These are phyloP conservation scores for Hozukius guyotensis DNA, from an alignment of 2,797 vertebrate genomes.

Conservation along the genomic window DNA sequence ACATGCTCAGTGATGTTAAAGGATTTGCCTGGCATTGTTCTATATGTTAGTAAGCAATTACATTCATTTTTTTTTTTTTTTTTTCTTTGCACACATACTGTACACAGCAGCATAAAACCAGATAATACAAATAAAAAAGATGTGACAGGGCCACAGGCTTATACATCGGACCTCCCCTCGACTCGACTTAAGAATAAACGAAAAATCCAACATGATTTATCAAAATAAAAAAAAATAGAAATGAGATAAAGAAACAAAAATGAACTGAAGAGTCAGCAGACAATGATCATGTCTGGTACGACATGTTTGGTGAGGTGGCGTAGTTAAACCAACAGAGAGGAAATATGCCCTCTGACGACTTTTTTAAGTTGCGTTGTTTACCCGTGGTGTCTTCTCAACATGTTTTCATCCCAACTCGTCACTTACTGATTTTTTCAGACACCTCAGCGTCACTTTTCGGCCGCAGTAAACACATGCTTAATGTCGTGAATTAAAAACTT, in stretches of 20 bases:
- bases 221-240: not conserved
- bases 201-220: too few relatives aligned
- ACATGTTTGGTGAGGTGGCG: not conserved
- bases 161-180: not conserved
- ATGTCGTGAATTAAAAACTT: too few relatives aligned
- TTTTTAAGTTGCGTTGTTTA: too few relatives aligned
- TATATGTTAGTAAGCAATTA: not conserved
- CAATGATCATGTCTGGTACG: not conserved
- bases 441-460: too few relatives aligned
- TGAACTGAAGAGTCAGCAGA: not conserved
- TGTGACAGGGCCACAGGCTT: not conserved
- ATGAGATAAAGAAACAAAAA: not conserved
- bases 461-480: too few relatives aligned
- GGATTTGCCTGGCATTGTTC: not conserved
- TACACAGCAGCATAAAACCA: not conserved
- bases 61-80: not conserved
- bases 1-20: not conserved
- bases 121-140: not conserved
- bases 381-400: too few relatives aligned
- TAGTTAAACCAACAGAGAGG: not conserved
- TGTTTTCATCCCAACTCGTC: too few relatives aligned
- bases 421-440: too few relatives aligned
- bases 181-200: not conserved
- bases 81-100: not conserved
- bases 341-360: not conserved